A percentile compares a stretch with the other conserved stretches of the same genome.
These are phyloP conservation scores for Cyrtonyx montezumae DNA, from an alignment of 2,113 vertebrate genomes.

Conservation along the genomic window DNA sequence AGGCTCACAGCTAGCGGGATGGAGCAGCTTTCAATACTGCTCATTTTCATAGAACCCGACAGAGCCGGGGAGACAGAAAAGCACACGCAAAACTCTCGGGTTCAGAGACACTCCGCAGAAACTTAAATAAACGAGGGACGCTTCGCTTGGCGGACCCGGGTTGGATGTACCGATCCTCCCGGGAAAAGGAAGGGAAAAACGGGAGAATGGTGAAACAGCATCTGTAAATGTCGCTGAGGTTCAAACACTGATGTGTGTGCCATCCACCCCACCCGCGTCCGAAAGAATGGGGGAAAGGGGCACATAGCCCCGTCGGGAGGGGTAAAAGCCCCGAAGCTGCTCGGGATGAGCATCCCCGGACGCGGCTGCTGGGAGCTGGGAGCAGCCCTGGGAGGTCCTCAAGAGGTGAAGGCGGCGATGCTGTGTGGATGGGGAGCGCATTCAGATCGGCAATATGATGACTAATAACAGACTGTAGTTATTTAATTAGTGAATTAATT, in stretches of 20 bases:
- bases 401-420: background rate
- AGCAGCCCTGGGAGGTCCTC: background rate
- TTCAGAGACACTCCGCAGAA: slow-evolving; percentile 3
- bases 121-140: background rate
- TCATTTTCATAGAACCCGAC: slow-evolving; percentile 81
- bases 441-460: background rate
- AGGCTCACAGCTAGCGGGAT: slow-evolving; percentile 83
- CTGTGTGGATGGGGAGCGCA: background rate
- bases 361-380: background rate
- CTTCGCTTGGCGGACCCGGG: background rate
- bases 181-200: rapidly evolving
- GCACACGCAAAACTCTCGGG: slow-evolving; percentile 14
- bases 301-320: background rate
- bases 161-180: background rate
- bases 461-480: background rate
- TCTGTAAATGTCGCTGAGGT: background rate
- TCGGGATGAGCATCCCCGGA: background rate
- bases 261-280: background rate
- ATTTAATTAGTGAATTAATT: background rate
- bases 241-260: background rate
- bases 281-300: background rate
- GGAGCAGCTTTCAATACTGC: slow-evolving; percentile 87
- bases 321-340: background rate
- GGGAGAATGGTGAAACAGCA: background rate
- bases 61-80: slow-evolving; percentile 48